phyloP scores from a whole-genome alignment of 2,888 invertebrate genomes.

The Xiphydria camelus region DNA sequence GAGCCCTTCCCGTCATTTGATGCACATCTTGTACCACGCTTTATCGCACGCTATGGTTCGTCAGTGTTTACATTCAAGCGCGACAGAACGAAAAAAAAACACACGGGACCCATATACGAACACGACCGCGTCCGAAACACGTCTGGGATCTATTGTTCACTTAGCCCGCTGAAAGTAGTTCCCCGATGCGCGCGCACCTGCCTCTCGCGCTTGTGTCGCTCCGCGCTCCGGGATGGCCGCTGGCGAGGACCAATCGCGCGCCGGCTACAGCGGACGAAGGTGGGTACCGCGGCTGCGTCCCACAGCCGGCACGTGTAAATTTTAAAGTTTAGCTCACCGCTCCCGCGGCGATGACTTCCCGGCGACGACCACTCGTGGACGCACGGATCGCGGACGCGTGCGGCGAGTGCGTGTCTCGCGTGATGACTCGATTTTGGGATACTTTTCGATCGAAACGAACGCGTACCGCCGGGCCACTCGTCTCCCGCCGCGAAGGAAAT shows the following conservation, averaged over 20 bases:
- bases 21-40: conserved; percentile 31
- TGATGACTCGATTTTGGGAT: neutral
- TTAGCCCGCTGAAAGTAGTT: conserved; percentile 57
- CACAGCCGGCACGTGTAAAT: neutral
- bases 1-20: conserved; percentile 35
- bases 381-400: too few species aligned
- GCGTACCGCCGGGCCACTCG: too few species aligned
- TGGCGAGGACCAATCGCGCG: conserved; percentile 31
- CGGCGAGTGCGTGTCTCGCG: too few species aligned
- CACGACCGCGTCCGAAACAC: conserved; percentile 56
- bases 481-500: too few species aligned
- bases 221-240: conserved; percentile 41
- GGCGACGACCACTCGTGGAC: too few species aligned
- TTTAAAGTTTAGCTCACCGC: too few species aligned
- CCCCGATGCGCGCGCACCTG: conserved; percentile 53
- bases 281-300: neutral
- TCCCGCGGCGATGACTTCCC: too few species aligned
- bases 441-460: too few species aligned
- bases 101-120: conserved; percentile 45
- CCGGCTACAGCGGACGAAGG: conserved; percentile 17
- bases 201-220: conserved; percentile 39
- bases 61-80: conserved; percentile 36
- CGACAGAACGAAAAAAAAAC: conserved; percentile 30
- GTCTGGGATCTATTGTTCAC: conserved; percentile 58
- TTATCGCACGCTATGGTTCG: conserved; percentile 11